phyloP scores from a whole-genome alignment of 2,797 vertebrate species.

The Dipus sagitta region DNA sequence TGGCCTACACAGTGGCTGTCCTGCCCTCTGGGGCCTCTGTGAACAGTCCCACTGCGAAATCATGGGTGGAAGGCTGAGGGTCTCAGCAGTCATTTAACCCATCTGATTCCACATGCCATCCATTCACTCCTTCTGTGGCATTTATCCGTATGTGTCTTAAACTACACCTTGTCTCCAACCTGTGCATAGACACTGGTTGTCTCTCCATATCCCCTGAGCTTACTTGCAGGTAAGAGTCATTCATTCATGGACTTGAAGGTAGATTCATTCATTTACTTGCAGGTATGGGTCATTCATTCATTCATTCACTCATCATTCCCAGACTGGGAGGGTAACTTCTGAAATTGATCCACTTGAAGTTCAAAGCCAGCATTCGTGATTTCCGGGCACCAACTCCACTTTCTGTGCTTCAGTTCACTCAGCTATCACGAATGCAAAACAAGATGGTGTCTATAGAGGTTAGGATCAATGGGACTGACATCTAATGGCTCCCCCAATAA shows the following conservation, averaged over 20 bases:
- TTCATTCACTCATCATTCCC: neutral
- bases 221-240: neutral
- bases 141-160: neutral
- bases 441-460: neutral
- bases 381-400: neutral
- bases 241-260: no score
- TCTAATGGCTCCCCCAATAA: no score
- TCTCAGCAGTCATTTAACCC: neutral
- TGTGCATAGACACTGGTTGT: neutral
- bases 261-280: no score
- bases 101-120: neutral
- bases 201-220: neutral
- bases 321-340: neutral
- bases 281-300: neutral
- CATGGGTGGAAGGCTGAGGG: fast-evolving
- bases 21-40: neutral
- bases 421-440: neutral
- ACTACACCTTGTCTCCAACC: neutral
- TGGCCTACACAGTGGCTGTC: neutral
- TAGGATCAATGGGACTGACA: no score
- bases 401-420: neutral
- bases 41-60: neutral
- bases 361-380: neutral
- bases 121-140: neutral
- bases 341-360: neutral